phyloP scores from a whole-genome alignment of 2,797 vertebrate genomes.

The Margarornis squamiger region DNA sequence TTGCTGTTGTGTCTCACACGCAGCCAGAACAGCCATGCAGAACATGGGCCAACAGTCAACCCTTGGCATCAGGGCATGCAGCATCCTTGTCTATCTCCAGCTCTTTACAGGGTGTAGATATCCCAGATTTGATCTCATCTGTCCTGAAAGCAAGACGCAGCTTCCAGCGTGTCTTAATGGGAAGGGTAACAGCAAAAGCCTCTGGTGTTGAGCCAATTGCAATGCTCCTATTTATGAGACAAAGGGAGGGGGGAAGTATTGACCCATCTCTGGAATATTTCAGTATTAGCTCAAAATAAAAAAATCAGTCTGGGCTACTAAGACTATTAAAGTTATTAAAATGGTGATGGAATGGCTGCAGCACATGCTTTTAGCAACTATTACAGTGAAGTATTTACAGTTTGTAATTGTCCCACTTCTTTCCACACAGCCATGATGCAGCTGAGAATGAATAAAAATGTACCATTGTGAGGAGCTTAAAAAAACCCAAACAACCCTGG shows the following conservation, averaged over 20 bases:
- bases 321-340: neutral
- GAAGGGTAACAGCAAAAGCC: neutral
- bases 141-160: neutral
- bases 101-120: neutral
- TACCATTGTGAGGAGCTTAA: neutral
- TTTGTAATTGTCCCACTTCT: neutral
- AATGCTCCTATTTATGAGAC: neutral
- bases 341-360: neutral
- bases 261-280: neutral
- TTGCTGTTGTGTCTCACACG: accelerated
- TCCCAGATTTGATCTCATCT: neutral
- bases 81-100: neutral
- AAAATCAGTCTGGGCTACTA: neutral
- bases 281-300: neutral
- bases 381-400: neutral
- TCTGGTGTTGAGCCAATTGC: neutral
- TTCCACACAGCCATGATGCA: neutral
- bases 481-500: neutral
- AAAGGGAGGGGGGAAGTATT: neutral
- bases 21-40: neutral
- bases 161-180: neutral
- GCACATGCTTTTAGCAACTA: neutral
- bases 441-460: conserved; percentile 21
- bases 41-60: neutral
- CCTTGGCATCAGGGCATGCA: neutral